Evolutionary conservation across 2,113 vertebrate genomes (phyloP).

Genomic region (Cinclus mexicanus): DNA sequence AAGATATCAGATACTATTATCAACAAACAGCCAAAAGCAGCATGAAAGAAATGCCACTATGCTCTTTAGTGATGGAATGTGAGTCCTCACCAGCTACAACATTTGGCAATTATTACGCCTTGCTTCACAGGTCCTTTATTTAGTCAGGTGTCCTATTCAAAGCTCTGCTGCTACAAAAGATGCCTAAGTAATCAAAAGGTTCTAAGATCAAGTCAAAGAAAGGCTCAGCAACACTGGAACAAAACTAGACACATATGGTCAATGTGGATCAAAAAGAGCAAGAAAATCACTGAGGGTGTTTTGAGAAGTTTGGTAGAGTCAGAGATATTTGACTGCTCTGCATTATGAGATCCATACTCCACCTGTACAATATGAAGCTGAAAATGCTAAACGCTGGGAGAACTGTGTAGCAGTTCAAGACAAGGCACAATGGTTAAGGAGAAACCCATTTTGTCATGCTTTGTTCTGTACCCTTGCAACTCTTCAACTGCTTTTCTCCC

Average conservation of each 20-base stretch:
- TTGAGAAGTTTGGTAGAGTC: not conserved
- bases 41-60: not conserved
- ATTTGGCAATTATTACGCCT: not conserved
- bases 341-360: not conserved
- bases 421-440: not conserved
- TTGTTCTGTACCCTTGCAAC: not conserved
- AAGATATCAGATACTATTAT: not conserved
- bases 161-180: not conserved
- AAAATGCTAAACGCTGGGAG: not conserved
- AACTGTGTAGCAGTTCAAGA: not conserved
- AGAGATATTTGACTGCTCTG: not conserved
- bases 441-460: not conserved
- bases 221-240: not conserved
- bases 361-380: not conserved
- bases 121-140: not conserved
- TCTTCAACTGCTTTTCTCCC: not conserved
- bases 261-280: not conserved
- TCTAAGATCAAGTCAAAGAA: not conserved
- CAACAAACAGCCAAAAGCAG: not conserved
- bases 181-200: not conserved
- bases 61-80: not conserved
- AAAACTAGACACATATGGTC: rapidly evolving
- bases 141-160: not conserved
- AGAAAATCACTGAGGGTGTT: not conserved
- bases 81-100: not conserved